A percentile compares a stretch with the other conserved stretches of the same genome.
phyloP scores from a whole-genome alignment of 2,797 vertebrate species.

The Eulemur mongoz region DNA sequence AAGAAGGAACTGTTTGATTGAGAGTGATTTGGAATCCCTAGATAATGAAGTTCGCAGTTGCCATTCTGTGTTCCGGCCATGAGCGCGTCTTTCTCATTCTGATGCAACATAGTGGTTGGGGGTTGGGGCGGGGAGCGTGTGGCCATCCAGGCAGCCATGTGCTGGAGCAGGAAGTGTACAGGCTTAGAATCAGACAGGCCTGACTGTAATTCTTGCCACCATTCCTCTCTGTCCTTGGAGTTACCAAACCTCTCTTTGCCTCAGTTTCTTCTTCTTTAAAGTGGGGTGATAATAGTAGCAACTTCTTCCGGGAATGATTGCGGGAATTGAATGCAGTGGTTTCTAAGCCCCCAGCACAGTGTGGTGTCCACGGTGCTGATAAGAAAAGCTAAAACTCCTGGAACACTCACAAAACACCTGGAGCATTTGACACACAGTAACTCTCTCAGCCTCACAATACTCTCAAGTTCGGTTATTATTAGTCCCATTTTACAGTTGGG shows the following conservation, averaged over 20 bases:
- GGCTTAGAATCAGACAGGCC: background rate
- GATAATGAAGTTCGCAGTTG: background rate
- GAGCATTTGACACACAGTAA: background rate
- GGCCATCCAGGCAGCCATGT: background rate
- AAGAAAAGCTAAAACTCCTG: background rate
- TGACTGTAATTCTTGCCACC: background rate
- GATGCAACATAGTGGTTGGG: background rate
- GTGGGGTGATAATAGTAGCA: background rate
- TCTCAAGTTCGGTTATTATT: background rate
- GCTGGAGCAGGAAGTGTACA: background rate
- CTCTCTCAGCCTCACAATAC: background rate
- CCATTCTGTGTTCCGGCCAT: background rate
- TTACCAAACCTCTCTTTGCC: background rate
- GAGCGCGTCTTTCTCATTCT: background rate
- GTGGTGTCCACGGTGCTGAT: background rate
- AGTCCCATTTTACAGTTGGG: background rate
- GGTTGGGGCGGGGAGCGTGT: background rate
- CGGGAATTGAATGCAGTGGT: background rate
- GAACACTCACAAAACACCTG: background rate
- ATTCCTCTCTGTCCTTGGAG: background rate
- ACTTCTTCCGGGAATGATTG: background rate
- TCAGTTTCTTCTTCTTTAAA: conserved; percentile 1
- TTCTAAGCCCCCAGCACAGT: background rate
- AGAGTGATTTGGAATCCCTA: background rate
- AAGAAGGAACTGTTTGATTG: background rate